Evolutionary conservation across 2,888 invertebrate genomes (phyloP).

Genomic region (Sclerodermus sp.): DNA sequence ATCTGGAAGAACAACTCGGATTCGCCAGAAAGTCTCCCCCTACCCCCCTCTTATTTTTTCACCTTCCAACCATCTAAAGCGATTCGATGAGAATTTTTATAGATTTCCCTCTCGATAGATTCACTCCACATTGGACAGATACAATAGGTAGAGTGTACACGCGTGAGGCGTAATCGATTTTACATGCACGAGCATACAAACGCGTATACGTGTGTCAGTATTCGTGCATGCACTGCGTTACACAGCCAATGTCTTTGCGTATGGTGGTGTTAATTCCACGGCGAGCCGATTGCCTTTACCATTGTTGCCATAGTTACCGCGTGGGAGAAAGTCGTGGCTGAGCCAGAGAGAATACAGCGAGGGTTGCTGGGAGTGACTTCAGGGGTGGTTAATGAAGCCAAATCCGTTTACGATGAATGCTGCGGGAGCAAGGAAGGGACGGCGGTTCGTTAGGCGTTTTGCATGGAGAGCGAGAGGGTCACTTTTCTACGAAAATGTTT

Average conservation of each 20-base stretch:
- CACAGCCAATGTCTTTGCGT: too few relatives aligned
- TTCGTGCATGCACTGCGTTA: too few relatives aligned
- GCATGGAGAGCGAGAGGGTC: constrained; percentile 41
- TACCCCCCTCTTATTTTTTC: too few relatives aligned
- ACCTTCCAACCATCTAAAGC: too few relatives aligned
- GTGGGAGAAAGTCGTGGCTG: constrained; percentile 31
- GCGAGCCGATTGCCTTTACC: constrained; percentile 43
- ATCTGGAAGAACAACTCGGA: too few relatives aligned
- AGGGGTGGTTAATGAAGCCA: constrained; percentile 54
- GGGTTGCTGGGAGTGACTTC: constrained; percentile 24
- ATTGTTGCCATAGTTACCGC: constrained; percentile 47
- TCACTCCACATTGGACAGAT: too few relatives aligned
- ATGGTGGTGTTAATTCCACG: constrained; percentile 36
- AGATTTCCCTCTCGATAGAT: too few relatives aligned
- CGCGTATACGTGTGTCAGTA: too few relatives aligned
- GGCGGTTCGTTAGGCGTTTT: constrained; percentile 50
- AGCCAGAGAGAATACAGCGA: constrained; percentile 11
- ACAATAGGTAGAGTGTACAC: neutral
- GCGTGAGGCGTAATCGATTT: too few relatives aligned
- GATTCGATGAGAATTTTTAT: too few relatives aligned
- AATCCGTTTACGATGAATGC: constrained; percentile 56
- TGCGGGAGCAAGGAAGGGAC: constrained; percentile 33
- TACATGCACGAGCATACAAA: too few relatives aligned
- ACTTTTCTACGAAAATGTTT: constrained; percentile 23
- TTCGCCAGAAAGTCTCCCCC: too few relatives aligned